phyloP scores from a whole-genome alignment of 2,113 vertebrate genomes.

The Anser cygnoides region DNA sequence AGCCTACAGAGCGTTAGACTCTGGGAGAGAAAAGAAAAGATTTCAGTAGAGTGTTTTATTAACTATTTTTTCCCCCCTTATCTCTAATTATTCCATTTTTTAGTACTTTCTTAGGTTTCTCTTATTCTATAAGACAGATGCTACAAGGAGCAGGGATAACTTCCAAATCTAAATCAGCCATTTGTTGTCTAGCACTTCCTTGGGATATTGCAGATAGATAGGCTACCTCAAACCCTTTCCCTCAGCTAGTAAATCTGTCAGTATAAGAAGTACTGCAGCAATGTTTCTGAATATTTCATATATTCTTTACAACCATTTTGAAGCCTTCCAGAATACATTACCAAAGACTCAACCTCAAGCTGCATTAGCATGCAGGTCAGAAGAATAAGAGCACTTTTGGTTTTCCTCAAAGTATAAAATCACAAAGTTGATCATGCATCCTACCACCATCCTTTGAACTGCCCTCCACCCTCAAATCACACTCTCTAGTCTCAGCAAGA shows the following conservation, averaged over 20 bases:
- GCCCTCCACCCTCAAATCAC: neutral
- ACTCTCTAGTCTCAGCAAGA: neutral
- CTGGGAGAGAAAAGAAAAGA: neutral
- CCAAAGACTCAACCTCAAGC: neutral
- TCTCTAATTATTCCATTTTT: neutral
- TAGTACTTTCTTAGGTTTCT: neutral
- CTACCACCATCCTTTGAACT: neutral
- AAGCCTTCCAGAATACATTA: neutral
- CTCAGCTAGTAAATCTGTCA: neutral
- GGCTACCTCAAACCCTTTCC: neutral
- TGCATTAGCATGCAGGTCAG: neutral
- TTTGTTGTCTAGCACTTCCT: neutral
- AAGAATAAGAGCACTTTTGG: neutral
- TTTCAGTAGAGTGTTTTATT: neutral
- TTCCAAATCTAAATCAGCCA: neutral
- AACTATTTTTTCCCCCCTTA: neutral
- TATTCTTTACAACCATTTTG: neutral
- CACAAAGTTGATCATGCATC: neutral
- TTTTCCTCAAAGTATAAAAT: neutral
- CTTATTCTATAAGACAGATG: neutral
- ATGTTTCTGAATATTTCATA: neutral
- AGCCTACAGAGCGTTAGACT: neutral
- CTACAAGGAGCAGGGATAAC: neutral
- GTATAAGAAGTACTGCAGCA: neutral
- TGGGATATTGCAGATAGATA: neutral